phyloP scores from a whole-genome alignment of 1,140 invertebrate species.

The Platorchestia sp. region DNA sequence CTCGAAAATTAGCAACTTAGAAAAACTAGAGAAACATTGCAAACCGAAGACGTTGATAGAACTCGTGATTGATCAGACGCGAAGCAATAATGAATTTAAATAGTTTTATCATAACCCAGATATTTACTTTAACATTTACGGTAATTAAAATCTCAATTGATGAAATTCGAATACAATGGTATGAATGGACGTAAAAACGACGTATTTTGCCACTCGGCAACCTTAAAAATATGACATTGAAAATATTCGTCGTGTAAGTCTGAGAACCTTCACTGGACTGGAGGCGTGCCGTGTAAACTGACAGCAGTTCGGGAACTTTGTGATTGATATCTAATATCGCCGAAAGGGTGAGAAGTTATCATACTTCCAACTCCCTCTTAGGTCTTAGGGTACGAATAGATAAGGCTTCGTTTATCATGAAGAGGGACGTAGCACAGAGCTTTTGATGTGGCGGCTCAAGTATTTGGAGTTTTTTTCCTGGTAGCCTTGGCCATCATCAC shows the following conservation, averaged over 20 bases:
- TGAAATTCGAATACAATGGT: not conserved
- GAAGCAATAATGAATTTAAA: not conserved
- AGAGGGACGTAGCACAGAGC: not conserved
- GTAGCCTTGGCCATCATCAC: not conserved
- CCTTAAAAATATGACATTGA: too few species aligned
- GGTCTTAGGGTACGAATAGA: not conserved
- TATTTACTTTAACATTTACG: not conserved
- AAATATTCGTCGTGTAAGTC: too few species aligned
- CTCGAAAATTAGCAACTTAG: not conserved
- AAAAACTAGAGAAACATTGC: not conserved
- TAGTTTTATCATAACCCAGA: not conserved
- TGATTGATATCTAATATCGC: not conserved
- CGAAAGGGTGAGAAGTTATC: not conserved
- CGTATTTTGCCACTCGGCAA: not conserved
- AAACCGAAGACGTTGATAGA: not conserved
- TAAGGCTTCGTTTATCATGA: not conserved
- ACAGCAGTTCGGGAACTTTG: not conserved
- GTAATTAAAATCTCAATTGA: not conserved
- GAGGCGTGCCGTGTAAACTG: not conserved
- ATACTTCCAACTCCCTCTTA: not conserved
- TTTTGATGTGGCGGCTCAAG: not conserved
- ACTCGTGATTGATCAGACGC: too few species aligned
- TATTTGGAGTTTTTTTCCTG: not conserved
- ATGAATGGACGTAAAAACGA: not conserved
- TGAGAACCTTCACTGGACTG: not conserved